Conservation (phyloP, 2,797 vertebrate genomes). For the Octomys mimax region DNA sequence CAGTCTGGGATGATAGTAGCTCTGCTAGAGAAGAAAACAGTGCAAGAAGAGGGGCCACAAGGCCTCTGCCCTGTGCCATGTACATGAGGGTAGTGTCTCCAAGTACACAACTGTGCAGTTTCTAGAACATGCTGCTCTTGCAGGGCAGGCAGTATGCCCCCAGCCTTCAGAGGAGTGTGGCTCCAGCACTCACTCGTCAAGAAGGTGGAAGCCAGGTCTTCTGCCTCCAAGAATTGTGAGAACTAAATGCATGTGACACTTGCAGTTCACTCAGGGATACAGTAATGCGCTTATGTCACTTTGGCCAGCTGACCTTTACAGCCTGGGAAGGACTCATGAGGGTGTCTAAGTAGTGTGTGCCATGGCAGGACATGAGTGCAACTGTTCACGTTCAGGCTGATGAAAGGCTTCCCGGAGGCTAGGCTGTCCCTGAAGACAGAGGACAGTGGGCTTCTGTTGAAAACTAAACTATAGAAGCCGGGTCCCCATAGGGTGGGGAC, state of each 20-base stretch:
- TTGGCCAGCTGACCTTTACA: background rate
- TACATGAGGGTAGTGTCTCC: fast-evolving
- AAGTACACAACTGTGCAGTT: too few species aligned
- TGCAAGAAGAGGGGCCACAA: background rate
- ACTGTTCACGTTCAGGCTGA: background rate
- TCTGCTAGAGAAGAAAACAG: background rate
- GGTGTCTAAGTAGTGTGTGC: background rate
- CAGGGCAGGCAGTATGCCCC: too few species aligned
- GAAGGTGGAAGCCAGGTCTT: background rate
- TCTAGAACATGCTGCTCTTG: fast-evolving
- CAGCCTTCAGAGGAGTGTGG: background rate
- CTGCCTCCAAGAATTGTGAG: background rate
- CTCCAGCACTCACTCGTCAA: background rate
- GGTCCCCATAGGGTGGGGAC: background rate
- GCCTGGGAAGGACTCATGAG: background rate
- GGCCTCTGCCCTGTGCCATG: background rate
- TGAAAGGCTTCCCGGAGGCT: background rate
- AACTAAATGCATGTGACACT: background rate
- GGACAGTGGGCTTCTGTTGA: background rate
- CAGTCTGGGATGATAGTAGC: background rate
- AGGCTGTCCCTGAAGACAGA: background rate
- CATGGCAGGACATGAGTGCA: background rate
- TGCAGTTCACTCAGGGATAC: background rate
- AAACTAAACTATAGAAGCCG: background rate
- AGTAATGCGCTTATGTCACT: background rate